Conservation (phyloP, 2,113 vertebrate species). For the Gambusia affinis region DNA sequence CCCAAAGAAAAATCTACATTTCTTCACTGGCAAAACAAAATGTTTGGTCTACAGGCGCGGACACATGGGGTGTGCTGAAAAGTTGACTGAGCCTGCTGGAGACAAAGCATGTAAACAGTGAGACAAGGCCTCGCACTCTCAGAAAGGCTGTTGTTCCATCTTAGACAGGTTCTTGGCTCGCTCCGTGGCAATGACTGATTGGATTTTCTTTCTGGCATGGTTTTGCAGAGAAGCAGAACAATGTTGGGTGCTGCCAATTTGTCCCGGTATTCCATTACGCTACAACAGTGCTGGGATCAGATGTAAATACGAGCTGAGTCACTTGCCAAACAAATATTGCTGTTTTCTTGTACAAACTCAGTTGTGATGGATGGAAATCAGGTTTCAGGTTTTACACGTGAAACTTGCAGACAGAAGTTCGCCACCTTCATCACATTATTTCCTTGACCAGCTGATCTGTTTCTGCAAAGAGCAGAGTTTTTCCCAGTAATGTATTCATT, state of each 20-base stretch:
- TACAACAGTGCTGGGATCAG: slow-evolving; percentile 33
- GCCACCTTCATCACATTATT: not conserved
- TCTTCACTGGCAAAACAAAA: slow-evolving; percentile 31
- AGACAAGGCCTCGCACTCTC: slow-evolving; percentile 65
- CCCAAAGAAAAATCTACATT: slow-evolving; percentile 13
- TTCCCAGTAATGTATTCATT: no score
- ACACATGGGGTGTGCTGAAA: slow-evolving; percentile 34
- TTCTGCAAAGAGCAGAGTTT: not conserved
- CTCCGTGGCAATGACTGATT: slow-evolving; percentile 68
- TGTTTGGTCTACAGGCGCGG: slow-evolving; percentile 39
- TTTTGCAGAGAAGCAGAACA: slow-evolving; percentile 59
- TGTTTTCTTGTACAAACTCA: slow-evolving; percentile 22
- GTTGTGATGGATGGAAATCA: not conserved
- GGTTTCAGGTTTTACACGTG: not conserved
- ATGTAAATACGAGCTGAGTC: slow-evolving; percentile 57
- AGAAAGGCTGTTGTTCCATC: slow-evolving; percentile 66
- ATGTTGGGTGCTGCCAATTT: slow-evolving; percentile 63
- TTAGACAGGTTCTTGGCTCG: slow-evolving; percentile 71
- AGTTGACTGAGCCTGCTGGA: slow-evolving; percentile 44
- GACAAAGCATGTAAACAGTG: slow-evolving; percentile 64
- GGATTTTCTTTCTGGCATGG: slow-evolving; percentile 51
- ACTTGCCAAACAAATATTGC: slow-evolving; percentile 36
- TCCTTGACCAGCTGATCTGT: not conserved
- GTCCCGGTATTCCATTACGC: slow-evolving; percentile 53
- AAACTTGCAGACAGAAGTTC: slow-evolving; percentile 13